These are phyloP conservation scores for Ramazzottius varieornatus DNA, from an alignment of 2,888 invertebrate genomes.

Conservation along the genomic window DNA sequence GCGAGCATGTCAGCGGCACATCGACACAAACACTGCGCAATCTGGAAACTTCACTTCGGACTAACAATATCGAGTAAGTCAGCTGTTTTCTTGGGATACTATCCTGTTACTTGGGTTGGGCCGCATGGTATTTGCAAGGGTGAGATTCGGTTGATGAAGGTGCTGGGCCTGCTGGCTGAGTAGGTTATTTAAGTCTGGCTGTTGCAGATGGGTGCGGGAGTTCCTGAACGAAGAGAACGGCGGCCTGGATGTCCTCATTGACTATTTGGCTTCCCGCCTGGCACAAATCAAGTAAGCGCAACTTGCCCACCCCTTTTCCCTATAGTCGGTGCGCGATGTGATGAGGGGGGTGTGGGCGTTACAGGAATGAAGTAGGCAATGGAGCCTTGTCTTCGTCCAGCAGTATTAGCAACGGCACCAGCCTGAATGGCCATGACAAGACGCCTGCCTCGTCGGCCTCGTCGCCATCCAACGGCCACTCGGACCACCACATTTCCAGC, in stretches of 20 bases:
- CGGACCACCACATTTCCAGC: constrained; percentile 21
- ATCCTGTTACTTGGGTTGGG: too few relatives aligned
- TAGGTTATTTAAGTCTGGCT: too few relatives aligned
- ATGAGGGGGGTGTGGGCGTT: too few relatives aligned
- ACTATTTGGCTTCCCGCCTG: constrained; percentile 78
- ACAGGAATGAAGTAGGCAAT: not conserved
- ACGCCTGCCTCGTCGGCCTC: constrained; percentile 7
- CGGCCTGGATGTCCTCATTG: constrained; percentile 81
- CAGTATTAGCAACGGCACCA: not conserved
- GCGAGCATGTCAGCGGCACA: constrained; percentile 31
- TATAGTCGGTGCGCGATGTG: too few relatives aligned
- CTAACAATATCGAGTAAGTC: constrained; percentile 92
- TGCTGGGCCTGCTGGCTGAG: too few relatives aligned
- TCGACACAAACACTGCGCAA: constrained; percentile 93
- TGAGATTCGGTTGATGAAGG: too few relatives aligned
- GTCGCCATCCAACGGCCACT: constrained; percentile 13
- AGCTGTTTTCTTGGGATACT: too few relatives aligned
- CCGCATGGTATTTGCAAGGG: too few relatives aligned
- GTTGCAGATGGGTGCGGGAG: constrained; percentile 74
- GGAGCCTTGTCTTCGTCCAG: not conserved
- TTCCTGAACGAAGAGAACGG: constrained; percentile 85
- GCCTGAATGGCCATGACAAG: constrained; percentile 6
- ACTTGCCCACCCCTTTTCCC: constrained; percentile 3
- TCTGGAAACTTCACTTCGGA: constrained; percentile 87
- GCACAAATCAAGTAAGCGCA: constrained; percentile 46